A percentile compares a stretch with the other conserved stretches of the same genome.
Evolutionary conservation across 2,113 vertebrate species (phyloP).

Genomic region (Rutilus rutilus): DNA sequence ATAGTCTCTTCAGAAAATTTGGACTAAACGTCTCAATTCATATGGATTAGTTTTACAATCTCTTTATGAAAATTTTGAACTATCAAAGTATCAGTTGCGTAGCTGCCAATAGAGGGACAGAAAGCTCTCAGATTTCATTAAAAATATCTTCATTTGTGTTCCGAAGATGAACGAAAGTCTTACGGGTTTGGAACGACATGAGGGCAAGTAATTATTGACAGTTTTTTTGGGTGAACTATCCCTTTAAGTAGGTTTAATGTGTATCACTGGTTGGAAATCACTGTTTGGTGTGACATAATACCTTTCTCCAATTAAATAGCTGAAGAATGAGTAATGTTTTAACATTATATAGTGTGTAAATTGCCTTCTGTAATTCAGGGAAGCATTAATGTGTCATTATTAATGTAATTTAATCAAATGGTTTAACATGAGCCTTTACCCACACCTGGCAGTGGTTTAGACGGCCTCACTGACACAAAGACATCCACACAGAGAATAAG

Average conservation of each 20-base stretch:
- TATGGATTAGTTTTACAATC: no score
- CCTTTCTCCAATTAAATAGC: neutral
- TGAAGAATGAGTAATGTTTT: slow-evolving; percentile 7
- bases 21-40: no score
- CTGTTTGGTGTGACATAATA: neutral
- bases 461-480: neutral
- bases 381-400: neutral
- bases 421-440: slow-evolving; percentile 21
- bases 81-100: no score
- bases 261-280: neutral
- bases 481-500: slow-evolving; percentile 28
- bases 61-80: no score
- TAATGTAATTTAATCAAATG: slow-evolving; percentile 7
- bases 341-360: slow-evolving; percentile 18
- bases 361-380: neutral
- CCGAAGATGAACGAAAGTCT: no score
- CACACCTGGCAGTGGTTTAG: slow-evolving; percentile 39
- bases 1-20: no score
- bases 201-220: no score
- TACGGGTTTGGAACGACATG: no score
- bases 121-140: no score
- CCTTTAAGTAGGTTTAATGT: neutral
- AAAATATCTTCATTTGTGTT: no score
- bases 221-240: no score
- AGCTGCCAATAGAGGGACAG: no score